phyloP scores from a whole-genome alignment of 2,113 vertebrate genomes.

The Urocitellus parryii region DNA sequence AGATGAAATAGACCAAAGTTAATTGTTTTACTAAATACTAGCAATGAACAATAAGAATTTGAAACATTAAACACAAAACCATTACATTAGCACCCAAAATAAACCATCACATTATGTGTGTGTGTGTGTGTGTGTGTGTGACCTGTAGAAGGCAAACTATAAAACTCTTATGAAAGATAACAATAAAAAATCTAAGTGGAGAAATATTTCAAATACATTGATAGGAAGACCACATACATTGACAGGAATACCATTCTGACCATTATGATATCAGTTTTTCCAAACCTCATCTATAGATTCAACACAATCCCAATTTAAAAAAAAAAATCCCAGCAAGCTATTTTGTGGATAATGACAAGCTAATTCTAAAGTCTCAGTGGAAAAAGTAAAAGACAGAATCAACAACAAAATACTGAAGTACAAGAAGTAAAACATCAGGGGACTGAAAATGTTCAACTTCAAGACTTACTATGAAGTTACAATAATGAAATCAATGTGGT shows the following conservation, averaged over 20 bases:
- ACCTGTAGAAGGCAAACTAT: neutral
- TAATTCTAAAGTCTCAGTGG: neutral
- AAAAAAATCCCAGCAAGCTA: neutral
- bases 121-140: too few species aligned
- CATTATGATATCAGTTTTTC: neutral
- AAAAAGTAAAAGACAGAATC: slow-evolving; percentile 27
- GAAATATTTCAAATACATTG: neutral
- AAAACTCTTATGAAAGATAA: neutral
- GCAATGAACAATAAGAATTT: neutral
- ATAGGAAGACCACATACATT: neutral
- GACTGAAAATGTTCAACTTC: neutral
- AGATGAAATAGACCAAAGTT: too few species aligned
- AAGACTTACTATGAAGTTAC: too few species aligned
- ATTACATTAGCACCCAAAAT: slow-evolving; percentile 13
- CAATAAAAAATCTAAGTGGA: neutral
- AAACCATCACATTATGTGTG: neutral
- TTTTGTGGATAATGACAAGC: too few species aligned
- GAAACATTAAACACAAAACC: neutral
- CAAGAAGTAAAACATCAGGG: neutral
- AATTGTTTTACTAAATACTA: neutral
- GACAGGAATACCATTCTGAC: neutral
- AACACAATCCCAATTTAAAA: neutral
- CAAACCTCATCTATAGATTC: neutral
- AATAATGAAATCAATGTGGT: neutral
- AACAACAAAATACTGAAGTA: neutral